Evolutionary conservation across 2,888 invertebrate species (phyloP), one percentile per base, ranked within the genome.

Genomic region (Clusia tigrina): DNA sequence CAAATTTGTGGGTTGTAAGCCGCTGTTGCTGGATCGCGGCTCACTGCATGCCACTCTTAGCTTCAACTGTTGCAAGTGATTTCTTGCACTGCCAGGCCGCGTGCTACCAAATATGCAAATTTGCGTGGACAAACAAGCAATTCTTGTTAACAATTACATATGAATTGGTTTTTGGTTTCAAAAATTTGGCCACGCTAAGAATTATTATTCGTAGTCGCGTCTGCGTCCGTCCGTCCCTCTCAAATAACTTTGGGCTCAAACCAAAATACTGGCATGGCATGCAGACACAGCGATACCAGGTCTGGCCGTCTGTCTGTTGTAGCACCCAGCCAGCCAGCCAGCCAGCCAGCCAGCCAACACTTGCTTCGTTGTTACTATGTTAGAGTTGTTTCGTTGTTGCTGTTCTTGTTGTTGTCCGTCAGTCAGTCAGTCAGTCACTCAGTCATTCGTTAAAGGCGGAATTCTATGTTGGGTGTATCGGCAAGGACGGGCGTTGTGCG

Each of bases 401-500:
- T 42, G 42, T 42, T n/a, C 12, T 6, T 42, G n/a, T n/a, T 15
- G n/a, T 42, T n/a, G 42, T 6, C 42, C n/a, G 42, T 42, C 42
- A 9, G 42, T 42, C 42, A 15, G 42, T n/a, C 12, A 32, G 32
- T 42, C 22, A 9, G 18, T 18, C 20, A 9, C 6, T 48, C 20
- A n/a, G 18, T 48, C 20, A 12, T 6, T 42, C n/a, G 42, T 22
- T 5, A 20, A 18, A 48, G 48, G 48, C 48, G 48, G 48, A 48
- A 48, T 48, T 48, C 20, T 12, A 48, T 67, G n/a, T 65, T 74
- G 74, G 77, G 76, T 71, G 76, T 74, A 67, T 58, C 66, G 69
- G 70, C 77, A 77, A 78, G 77, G 77, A 71, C 77, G 77, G 74
- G 65, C 71, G 72, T 75, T 74, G n/a, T n/a, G n/a, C n/a, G n/a